Evolutionary conservation across 37 sponge, comb jelly and placozoan species (phyloP).

Genomic region (Spongilla lacustris): DNA sequence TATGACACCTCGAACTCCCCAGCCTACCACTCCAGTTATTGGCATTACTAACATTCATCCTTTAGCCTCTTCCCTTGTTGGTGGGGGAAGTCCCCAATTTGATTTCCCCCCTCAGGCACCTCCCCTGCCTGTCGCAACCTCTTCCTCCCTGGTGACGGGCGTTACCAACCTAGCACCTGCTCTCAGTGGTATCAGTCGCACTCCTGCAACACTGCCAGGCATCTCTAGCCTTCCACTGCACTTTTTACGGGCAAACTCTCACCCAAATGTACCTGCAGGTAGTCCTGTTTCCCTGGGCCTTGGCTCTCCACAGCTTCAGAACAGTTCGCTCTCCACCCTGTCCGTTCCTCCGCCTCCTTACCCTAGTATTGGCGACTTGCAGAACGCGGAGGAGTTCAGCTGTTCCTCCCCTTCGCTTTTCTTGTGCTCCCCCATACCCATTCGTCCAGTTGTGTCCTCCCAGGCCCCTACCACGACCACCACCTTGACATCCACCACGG

Average conservation of each 20-base stretch:
- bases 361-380: background rate
- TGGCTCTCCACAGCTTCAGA: no score
- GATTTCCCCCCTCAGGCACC: no score
- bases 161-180: background rate
- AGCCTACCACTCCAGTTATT: no score
- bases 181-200: background rate
- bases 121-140: background rate
- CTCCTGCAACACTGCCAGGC: background rate
- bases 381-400: constrained; percentile 14
- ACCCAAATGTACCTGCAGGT: background rate
- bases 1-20: no score
- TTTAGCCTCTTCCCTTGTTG: no score
- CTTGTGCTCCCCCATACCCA: constrained; percentile 50
- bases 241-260: background rate
- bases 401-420: constrained; percentile 76
- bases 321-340: background rate
- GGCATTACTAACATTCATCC: no score
- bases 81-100: no score
- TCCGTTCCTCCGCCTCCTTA: background rate
- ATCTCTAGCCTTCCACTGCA: background rate
- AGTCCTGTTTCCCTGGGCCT: background rate
- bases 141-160: no score
- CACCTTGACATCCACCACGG: background rate
- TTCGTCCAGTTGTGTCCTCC: background rate
- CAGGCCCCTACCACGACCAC: background rate